A percentile compares a stretch with the other conserved stretches of the same genome.
Evolutionary conservation across 2,888 invertebrate species (phyloP).

Genomic region (Leptura quadrifasciata): DNA sequence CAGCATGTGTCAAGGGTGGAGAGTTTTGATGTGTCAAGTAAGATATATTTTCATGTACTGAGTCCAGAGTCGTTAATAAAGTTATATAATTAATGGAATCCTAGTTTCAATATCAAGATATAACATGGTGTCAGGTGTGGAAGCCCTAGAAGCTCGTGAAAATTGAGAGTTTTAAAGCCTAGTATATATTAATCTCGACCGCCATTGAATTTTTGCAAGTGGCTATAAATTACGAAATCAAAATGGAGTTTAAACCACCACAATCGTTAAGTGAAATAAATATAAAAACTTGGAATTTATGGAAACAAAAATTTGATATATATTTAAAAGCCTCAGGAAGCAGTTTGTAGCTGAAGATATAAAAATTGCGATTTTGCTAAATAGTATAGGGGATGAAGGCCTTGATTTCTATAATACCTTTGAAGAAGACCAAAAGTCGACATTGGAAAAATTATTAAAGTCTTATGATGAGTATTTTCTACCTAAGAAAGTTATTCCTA

Average conservation of each 20-base stretch:
- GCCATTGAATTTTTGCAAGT: neutral
- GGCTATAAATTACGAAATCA: neutral
- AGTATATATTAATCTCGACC: neutral
- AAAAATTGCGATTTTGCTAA: slow-evolving; percentile 39
- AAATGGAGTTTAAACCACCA: slow-evolving; percentile 26
- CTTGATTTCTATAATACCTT: slow-evolving; percentile 36
- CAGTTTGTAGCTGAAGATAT: slow-evolving; percentile 14
- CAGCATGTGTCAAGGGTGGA: too few species aligned
- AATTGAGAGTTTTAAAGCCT: neutral
- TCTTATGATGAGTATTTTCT: slow-evolving; percentile 21
- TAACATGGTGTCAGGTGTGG: slow-evolving; percentile 14
- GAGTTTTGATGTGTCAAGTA: too few species aligned
- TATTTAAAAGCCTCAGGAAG: slow-evolving; percentile 35
- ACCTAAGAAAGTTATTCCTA: slow-evolving; percentile 6
- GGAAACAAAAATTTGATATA: slow-evolving; percentile 38
- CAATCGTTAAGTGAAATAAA: slow-evolving; percentile 21
- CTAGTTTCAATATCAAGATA: neutral
- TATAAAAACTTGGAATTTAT: slow-evolving; percentile 34
- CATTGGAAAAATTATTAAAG: slow-evolving; percentile 1
- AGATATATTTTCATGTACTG: too few species aligned
- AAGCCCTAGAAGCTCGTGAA: neutral
- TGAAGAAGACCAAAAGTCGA: slow-evolving; percentile 16
- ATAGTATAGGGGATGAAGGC: slow-evolving; percentile 28
- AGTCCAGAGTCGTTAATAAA: too few species aligned
- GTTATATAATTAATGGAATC: too few species aligned